These are phyloP conservation scores for Equus quagga DNA, from an alignment of 2,113 vertebrate species.

Conservation along the genomic window DNA sequence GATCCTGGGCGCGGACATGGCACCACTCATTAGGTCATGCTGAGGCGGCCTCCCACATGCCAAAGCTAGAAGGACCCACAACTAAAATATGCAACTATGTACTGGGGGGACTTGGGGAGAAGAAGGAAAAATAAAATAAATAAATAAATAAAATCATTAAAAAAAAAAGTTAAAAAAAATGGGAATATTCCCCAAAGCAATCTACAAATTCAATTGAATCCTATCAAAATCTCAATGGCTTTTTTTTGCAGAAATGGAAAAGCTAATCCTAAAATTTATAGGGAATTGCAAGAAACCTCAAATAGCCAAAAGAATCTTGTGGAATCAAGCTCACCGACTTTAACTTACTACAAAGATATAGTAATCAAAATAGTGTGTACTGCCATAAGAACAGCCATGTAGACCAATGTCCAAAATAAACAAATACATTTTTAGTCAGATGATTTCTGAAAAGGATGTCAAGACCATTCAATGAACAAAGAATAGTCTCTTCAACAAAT, in stretches of 20 bases:
- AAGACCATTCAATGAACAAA: neutral
- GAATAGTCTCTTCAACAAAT: neutral
- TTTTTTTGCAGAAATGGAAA: neutral
- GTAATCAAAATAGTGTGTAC: neutral
- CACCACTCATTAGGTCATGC: too few relatives aligned
- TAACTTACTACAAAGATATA: neutral
- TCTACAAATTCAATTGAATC: neutral
- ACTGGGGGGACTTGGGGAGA: too few relatives aligned
- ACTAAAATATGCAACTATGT: too few relatives aligned
- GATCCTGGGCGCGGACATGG: too few relatives aligned
- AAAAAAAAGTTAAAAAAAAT: too few relatives aligned
- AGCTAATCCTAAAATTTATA: conserved; percentile 6
- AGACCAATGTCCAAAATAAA: neutral
- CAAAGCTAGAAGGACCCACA: too few relatives aligned
- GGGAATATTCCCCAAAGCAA: neutral
- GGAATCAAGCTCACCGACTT: neutral
- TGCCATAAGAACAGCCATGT: neutral
- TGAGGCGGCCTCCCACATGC: too few relatives aligned
- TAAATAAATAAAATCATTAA: too few relatives aligned
- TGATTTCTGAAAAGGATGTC: neutral
- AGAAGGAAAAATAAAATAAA: too few relatives aligned
- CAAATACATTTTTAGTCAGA: neutral
- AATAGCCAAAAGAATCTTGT: neutral
- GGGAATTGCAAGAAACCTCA: neutral
- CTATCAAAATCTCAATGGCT: neutral